A percentile compares a stretch with the other conserved stretches of the same genome.
These are phyloP conservation scores for Tubiluchus corallicola DNA, from an alignment of 2,888 invertebrate genomes.

Conservation along the genomic window DNA sequence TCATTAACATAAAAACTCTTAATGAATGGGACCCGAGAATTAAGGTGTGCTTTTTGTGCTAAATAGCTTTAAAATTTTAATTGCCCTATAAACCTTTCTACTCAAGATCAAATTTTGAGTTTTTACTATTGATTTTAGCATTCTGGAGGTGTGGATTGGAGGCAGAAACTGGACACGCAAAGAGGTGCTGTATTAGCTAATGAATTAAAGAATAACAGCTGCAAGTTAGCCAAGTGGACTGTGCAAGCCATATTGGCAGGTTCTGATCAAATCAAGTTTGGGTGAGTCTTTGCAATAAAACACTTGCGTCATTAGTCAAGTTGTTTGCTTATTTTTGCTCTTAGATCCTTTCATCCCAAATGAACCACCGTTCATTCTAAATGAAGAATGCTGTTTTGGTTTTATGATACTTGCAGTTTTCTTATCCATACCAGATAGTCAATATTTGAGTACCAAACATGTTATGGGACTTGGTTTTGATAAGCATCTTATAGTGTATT, in stretches of 20 bases:
- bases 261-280: slow-evolving; percentile 93
- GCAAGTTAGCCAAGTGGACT: slow-evolving; percentile 98
- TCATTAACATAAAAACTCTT: slow-evolving; percentile 82
- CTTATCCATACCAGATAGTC: no score
- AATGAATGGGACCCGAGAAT: slow-evolving; percentile 97
- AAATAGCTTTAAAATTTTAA: not conserved
- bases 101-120: not conserved
- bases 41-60: slow-evolving; percentile 12
- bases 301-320: not conserved
- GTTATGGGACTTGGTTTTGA: no score
- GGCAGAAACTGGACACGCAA: slow-evolving; percentile 90
- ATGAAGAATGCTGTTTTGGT: no score
- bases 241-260: slow-evolving; percentile 81
- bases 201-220: slow-evolving; percentile 95
- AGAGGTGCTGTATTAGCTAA: slow-evolving; percentile 95
- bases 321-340: no score
- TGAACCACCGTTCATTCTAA: no score
- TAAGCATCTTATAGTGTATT: no score
- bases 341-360: no score
- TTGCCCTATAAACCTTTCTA: not conserved
- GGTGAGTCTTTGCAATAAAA: slow-evolving; percentile 30
- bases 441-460: no score
- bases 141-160: slow-evolving; percentile 94
- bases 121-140: slow-evolving; percentile 28
- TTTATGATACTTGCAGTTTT: no score